These are phyloP conservation scores for Pilophorus perplexus DNA, from an alignment of 2,888 invertebrate species.

Conservation along the genomic window DNA sequence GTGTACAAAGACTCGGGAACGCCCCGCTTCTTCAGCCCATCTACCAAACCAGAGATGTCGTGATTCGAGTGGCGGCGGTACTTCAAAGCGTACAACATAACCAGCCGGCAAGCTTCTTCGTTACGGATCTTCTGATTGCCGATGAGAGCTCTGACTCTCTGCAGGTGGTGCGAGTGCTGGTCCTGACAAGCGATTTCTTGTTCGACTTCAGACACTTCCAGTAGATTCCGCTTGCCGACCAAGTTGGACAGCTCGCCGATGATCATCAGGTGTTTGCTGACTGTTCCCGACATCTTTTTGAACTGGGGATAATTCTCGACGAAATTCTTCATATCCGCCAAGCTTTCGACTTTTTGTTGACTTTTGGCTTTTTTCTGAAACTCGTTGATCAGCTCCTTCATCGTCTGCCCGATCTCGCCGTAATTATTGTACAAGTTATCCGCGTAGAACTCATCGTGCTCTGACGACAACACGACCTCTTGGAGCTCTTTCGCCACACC, in stretches of 20 bases:
- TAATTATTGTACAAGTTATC: slow-evolving; percentile 94
- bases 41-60: slow-evolving; percentile 72
- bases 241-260: slow-evolving; percentile 90
- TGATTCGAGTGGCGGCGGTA: slow-evolving; percentile 89
- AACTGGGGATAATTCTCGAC: slow-evolving; percentile 98
- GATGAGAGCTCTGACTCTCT: slow-evolving; percentile 51
- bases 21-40: slow-evolving; percentile 61
- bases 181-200: slow-evolving; percentile 89
- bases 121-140: slow-evolving; percentile 60
- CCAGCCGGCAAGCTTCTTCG: slow-evolving; percentile 80
- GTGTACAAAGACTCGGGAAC: slow-evolving; percentile 36
- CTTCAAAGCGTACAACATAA: slow-evolving; percentile 87
- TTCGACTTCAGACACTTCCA: slow-evolving; percentile 90
- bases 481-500: slow-evolving; percentile 83
- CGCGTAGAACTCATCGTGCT: slow-evolving; percentile 96
- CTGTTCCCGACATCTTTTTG: slow-evolving; percentile 93
- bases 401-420: slow-evolving; percentile 97
- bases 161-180: slow-evolving; percentile 74
- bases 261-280: slow-evolving; percentile 95
- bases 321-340: slow-evolving; percentile 97
- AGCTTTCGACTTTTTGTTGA: slow-evolving; percentile 96
- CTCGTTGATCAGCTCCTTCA: slow-evolving; percentile 95
- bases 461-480: slow-evolving; percentile 90
- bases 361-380: slow-evolving; percentile 94
- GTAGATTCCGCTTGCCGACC: slow-evolving; percentile 71